Evolutionary conservation across 2,888 invertebrate genomes (phyloP), one percentile per base, ranked within the genome.

Genomic region (Germaria angustata): DNA sequence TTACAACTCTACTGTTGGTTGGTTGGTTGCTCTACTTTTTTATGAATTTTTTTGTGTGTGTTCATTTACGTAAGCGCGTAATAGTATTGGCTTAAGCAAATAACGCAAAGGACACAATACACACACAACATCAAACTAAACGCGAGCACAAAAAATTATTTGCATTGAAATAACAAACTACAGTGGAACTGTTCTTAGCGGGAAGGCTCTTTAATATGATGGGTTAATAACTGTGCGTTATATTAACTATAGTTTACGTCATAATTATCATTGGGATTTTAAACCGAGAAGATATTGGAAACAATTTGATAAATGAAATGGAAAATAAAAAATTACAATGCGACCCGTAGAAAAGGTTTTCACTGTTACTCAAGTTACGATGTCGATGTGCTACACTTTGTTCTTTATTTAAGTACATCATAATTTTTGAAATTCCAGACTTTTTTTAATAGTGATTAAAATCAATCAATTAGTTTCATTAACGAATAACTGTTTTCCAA

Each of bases 71-170:
- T 66, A 80, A 68, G 44, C 80, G 63, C 68, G 68, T 80, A 69
- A 76, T 69, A 65, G 63, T 59, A 80, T 80, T 49, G 80, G 69
- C 75, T 69, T 57, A 34, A 69, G 39, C 75, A 55, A 80, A 75
- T 49, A 69, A 44, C 22, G 49, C 46, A 76, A 55, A 71, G 39
- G 51, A 69, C 75, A 80, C 49, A 71, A 57, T 75, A 22, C 39
- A 69, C 28, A 69, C 20, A 53, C 53, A 36, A 51, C 41, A 66
- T 53, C n/a, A 61, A 59, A 65, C 11, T 24, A 32, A 69, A 55
- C 6, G 63, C 46, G 4, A 20, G 28, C 28, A 28, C 11, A n/a
- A 53, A 44, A 46, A 17, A 6, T 32, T 59, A 28, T 1, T 20
- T 2, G 17, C 13, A 32, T 6, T 9, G 34, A 73, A 53, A 32